These are phyloP conservation scores for Globicephala melas DNA, from an alignment of 2,113 vertebrate genomes.

Conservation along the genomic window DNA sequence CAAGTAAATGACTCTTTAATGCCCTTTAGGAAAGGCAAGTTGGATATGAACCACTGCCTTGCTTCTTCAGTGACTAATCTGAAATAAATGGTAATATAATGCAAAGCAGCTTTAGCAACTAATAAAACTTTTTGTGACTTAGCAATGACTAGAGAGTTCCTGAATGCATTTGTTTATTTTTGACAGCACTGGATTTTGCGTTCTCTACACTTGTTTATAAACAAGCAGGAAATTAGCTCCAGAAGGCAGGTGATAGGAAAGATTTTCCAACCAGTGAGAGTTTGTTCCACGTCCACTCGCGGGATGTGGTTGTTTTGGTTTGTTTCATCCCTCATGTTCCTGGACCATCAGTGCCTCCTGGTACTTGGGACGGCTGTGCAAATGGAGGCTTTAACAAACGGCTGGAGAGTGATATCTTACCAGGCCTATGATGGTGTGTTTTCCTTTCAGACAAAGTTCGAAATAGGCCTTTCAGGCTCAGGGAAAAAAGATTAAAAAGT, in stretches of 20 bases:
- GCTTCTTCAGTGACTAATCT: not conserved
- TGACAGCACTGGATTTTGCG: not conserved
- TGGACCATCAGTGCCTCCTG: not conserved
- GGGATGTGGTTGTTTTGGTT: not conserved
- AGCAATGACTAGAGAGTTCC: not conserved
- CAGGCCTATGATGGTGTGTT: not conserved
- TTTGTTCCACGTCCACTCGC: not conserved
- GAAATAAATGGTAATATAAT: not conserved
- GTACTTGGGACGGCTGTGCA: not conserved
- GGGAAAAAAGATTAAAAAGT: slow-evolving; percentile 46
- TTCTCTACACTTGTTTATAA: slow-evolving; percentile 2
- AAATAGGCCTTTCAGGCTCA: slow-evolving; percentile 56
- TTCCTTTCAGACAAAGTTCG: slow-evolving; percentile 43
- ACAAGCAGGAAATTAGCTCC: not conserved
- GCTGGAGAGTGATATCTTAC: slow-evolving; percentile 36
- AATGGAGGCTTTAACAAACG: not conserved
- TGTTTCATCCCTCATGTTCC: slow-evolving; percentile 24
- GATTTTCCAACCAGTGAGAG: not conserved
- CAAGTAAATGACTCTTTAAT: not conserved
- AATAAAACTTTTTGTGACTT: slow-evolving; percentile 19
- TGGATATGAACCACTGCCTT: not conserved
- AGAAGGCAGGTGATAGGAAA: not conserved
- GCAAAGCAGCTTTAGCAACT: not conserved
- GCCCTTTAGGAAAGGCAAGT: not conserved
- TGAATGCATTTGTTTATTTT: slow-evolving; percentile 42